Evolutionary conservation across 2,113 vertebrate species (phyloP), one percentile per base, ranked within the genome.

Genomic region (Abramis brama): DNA sequence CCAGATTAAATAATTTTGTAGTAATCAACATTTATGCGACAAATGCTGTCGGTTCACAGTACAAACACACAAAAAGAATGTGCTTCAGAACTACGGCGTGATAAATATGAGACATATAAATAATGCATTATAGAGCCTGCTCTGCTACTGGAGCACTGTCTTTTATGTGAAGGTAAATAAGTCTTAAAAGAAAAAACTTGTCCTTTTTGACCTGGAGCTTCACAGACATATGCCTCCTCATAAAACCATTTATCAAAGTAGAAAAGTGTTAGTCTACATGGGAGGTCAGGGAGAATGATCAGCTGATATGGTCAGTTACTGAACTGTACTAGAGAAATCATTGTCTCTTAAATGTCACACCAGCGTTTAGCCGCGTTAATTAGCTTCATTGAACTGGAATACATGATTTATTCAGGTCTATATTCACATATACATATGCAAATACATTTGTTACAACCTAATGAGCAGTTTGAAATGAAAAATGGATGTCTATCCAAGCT

Each of bases 401-500:
- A 17, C 68, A 57, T 45, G 8, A 74, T 83, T 73, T 27, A 43
- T 73, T 39, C 3, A 43, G 33, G 30, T 57, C 66, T 83, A 43
- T 70, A 36, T 27, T 60, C 55, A 13, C 7, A 79, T 9, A 33
- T 66, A 43, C 43, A 9, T 47, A 50, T 47, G 60, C 79, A 82
- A 36, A 82, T 55, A 66, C 36, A 15, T 27, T 86, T 15, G 60
- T 60, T 59, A 23, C 33, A 43, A n/a, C 33, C 74, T 77, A 84
- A 84, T 43, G 74, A 86, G 83, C 60, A 80, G 71, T 30, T 23
- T 57, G 21, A 70, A 76, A 81, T 55, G 82, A 76, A 84, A 77
- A 57, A 82, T 78, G 60, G 52, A 60, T 70, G 75, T 71, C 45
- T 64, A 47, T 64, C 77, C 17, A 59, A 71, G 68, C 64, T 27